phyloP scores from a whole-genome alignment of 2,113 vertebrate genomes.

The Aleadryas rufinucha region DNA sequence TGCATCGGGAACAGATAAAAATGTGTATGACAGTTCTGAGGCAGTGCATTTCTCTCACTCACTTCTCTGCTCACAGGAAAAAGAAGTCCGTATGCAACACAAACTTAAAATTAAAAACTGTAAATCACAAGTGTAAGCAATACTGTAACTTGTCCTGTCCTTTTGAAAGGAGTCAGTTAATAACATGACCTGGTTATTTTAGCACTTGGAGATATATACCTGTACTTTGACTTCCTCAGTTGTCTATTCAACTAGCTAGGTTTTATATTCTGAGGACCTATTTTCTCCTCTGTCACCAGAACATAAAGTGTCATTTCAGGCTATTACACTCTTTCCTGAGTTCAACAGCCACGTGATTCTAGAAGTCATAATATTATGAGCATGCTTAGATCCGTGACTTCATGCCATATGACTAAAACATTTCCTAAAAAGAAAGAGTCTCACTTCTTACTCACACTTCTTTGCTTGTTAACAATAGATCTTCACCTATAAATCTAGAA shows the following conservation, averaged over 20 bases:
- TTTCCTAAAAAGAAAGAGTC: neutral
- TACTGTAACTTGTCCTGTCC: neutral
- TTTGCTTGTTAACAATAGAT: neutral
- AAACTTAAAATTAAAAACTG: neutral
- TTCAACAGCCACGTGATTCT: neutral
- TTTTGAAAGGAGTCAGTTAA: neutral
- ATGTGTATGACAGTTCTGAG: neutral
- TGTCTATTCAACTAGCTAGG: neutral
- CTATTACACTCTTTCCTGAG: neutral
- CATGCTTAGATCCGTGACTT: neutral
- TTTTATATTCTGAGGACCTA: neutral
- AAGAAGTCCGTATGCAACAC: neutral
- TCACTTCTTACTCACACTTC: neutral
- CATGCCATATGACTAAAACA: neutral
- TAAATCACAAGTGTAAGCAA: neutral
- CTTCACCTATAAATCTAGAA: neutral
- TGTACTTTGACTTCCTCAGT: neutral
- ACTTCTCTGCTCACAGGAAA: neutral
- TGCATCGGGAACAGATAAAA: neutral
- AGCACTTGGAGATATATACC: neutral
- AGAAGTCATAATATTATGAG: neutral
- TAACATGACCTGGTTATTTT: neutral
- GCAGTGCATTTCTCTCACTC: neutral
- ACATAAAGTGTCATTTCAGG: neutral
- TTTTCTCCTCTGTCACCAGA: neutral